phyloP scores from a whole-genome alignment of 1,140 invertebrate species.

The Drosophila simulans region DNA sequence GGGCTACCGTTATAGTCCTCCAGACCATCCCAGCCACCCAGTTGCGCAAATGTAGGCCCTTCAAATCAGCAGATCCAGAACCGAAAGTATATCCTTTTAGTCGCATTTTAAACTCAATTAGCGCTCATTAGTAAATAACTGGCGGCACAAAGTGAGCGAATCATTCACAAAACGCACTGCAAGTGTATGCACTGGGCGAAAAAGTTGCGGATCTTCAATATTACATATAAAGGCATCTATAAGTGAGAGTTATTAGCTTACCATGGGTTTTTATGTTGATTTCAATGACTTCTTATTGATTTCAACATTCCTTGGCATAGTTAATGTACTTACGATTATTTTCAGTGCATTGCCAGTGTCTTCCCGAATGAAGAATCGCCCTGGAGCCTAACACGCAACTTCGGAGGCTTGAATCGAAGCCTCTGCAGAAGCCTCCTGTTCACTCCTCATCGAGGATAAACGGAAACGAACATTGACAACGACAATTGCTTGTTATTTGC shows the following conservation, averaged over 20 bases:
- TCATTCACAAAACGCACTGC: constrained; percentile 56
- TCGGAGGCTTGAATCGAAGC: constrained; percentile 11
- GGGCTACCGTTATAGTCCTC: constrained; percentile 51
- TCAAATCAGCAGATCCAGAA: constrained; percentile 1
- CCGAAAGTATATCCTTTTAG: constrained; percentile 66
- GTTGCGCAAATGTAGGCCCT: constrained; percentile 8
- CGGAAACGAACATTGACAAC: constrained; percentile 83
- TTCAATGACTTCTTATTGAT: too few relatives aligned
- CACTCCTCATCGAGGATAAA: constrained; percentile 39
- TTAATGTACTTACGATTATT: neutral
- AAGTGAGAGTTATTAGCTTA: neutral
- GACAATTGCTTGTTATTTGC: constrained; percentile 83
- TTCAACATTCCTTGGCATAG: too few relatives aligned
- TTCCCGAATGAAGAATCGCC: constrained; percentile 18
- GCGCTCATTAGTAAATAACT: constrained; percentile 79
- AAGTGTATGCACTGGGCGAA: constrained; percentile 28
- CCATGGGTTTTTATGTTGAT: too few relatives aligned
- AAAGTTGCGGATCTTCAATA: neutral
- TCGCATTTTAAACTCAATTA: constrained; percentile 80
- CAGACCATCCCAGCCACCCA: constrained; percentile 12
- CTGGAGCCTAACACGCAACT: constrained; percentile 50
- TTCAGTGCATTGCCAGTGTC: neutral
- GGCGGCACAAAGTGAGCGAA: constrained; percentile 51
- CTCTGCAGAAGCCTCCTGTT: constrained; percentile 10
- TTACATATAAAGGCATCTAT: too few relatives aligned